Evolutionary conservation across 1,140 invertebrate species (phyloP), one percentile per base, ranked within the genome.

Genomic region (Cheumatopsyche charites): DNA sequence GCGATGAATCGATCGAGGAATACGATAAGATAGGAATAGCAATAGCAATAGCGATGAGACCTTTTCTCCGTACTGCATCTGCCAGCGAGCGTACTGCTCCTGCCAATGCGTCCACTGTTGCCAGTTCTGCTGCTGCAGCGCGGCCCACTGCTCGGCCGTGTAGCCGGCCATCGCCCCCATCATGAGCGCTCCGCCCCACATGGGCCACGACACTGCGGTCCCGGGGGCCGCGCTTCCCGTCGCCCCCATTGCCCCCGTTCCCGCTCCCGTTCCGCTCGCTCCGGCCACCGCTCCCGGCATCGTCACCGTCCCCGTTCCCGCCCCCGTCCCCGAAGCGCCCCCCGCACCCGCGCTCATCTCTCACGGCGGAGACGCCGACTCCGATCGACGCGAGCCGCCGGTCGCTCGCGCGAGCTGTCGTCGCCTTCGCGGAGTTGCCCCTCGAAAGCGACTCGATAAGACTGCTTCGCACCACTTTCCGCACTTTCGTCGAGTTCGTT

Each of bases 41-140:
- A n/a, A n/a, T n/a, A n/a, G n/a, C n/a, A n/a, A n/a, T n/a, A n/a
- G n/a, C n/a, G n/a, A n/a, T n/a, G n/a, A n/a, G n/a, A 92, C 91
- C 86, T 92, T 91, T 62, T 91, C 90, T 49, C 91, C 91, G 81
- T 92, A 93, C 78, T 93, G 90, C 52, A 87, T 87, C 78, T 93
- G 92, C 92, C 92, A 94, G 77, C 93, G 91, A 47, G 91, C 88
- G 79, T 92, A 93, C 77, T 93, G 91, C 77, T 92, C 90, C 78
- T 93, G 91, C 90, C 92, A 93, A 73, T 91, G 90, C 36, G 90
- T 87, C 92, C 92, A 94, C 77, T 93, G 91, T 65, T 91, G 87
- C 91, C 91, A 93, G 77, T 92, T 91, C 79, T 92, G 91, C 74
- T 91, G 90, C 78, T 93, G 91, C 80, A 86, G 79, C 0, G 86